Conservation (phyloP, 2,888 invertebrate species). For the Drosophila testacea region DNA sequence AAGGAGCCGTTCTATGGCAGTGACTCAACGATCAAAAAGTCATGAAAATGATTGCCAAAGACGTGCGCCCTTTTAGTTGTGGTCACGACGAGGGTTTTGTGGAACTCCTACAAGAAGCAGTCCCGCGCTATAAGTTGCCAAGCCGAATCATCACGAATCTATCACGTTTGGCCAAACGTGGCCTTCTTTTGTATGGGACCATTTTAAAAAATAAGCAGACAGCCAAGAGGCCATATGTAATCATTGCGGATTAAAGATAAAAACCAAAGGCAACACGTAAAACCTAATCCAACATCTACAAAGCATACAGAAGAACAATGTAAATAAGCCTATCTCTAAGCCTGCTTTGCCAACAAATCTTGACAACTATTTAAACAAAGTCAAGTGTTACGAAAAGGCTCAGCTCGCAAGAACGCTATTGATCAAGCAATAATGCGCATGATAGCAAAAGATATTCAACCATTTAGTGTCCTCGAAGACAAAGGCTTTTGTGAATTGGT, state of each 20-base stretch:
- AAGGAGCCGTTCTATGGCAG: too few relatives aligned
- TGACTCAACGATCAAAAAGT: too few relatives aligned
- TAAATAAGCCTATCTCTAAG: slow-evolving; percentile 7
- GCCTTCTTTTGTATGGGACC: slow-evolving; percentile 4
- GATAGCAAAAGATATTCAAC: slow-evolving; percentile 59
- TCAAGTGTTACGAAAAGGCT: slow-evolving; percentile 7
- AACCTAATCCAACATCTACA: slow-evolving; percentile 5
- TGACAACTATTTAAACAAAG: slow-evolving; percentile 10
- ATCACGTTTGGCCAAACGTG: too few relatives aligned
- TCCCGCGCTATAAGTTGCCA: too few relatives aligned
- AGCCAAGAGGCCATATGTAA: slow-evolving; percentile 11
- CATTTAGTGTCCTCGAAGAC: slow-evolving; percentile 74
- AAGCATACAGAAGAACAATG: background rate
- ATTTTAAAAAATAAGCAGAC: slow-evolving; percentile 8
- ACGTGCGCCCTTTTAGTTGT: too few relatives aligned
- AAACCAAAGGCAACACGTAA: slow-evolving; percentile 4
- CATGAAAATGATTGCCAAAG: too few relatives aligned
- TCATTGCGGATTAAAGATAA: slow-evolving; percentile 7
- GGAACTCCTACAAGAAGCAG: too few relatives aligned
- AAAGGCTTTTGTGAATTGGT: slow-evolving; percentile 70
- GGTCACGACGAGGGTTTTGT: too few relatives aligned
- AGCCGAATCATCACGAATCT: too few relatives aligned
- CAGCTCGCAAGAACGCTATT: slow-evolving; percentile 25
- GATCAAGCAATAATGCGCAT: slow-evolving; percentile 48
- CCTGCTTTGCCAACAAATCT: slow-evolving; percentile 12